phyloP scores from a whole-genome alignment of 1,140 invertebrate genomes.

The Neodiprion lecontei region DNA sequence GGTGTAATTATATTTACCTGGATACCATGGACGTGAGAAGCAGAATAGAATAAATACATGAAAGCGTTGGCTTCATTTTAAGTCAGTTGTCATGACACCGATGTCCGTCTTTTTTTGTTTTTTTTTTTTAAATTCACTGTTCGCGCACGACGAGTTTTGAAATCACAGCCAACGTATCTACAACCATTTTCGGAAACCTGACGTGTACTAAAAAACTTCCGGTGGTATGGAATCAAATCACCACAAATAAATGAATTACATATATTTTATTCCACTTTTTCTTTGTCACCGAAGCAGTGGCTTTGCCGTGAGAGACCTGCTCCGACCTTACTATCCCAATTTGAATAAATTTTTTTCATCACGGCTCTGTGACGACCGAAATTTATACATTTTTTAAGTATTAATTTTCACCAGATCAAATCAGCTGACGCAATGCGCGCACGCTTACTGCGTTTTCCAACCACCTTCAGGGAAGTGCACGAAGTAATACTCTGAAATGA shows the following conservation, averaged over 20 bases:
- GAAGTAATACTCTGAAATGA: too few relatives aligned
- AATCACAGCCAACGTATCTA: neutral
- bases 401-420: too few relatives aligned
- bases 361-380: too few relatives aligned
- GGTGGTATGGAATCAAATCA: neutral
- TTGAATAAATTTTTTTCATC: too few relatives aligned
- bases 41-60: conserved; percentile 65
- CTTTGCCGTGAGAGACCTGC: too few relatives aligned
- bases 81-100: neutral
- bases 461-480: too few relatives aligned
- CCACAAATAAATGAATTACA: neutral
- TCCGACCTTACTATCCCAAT: too few relatives aligned
- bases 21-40: conserved; percentile 65
- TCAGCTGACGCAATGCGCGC: too few relatives aligned
- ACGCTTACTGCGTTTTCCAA: too few relatives aligned
- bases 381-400: too few relatives aligned
- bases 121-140: neutral
- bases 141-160: neutral
- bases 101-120: neutral
- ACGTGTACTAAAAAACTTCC: conserved; percentile 1
- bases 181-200: conserved; percentile 2
- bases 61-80: conserved; percentile 64
- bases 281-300: too few relatives aligned
- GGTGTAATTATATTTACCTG: conserved; percentile 51
- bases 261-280: too few relatives aligned